Base-by-base conservation (phyloP, 2,797 vertebrate species). In the Sebastes alutus region DNA sequence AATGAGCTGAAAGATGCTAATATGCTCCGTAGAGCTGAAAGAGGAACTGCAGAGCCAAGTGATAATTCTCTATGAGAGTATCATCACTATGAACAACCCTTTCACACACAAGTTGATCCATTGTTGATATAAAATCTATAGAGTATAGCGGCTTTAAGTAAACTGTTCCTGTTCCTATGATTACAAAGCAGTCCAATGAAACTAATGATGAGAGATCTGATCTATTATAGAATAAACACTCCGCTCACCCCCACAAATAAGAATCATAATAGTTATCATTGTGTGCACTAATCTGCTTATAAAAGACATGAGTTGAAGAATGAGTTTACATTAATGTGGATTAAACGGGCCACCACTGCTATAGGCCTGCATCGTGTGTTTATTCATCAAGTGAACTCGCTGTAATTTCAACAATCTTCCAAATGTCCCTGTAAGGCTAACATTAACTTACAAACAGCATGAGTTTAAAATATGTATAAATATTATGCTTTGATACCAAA, bases 141-240 rank as follows among this genome's bases (percentile, higher is more conserved):
- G 4, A 61, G 9, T 5, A 7, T 7, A 62, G 30, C 11, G 30
- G 42, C 42, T 73, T 72, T 55, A 46, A 29, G 29, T 60, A 62
- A 75, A 59, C 42, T 32, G 7, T 78, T 56, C 14, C 13, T 55
- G 38, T 42, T 27, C 38, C 27, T 38, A 13, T 42, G 16, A 55
- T 69, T 27, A 66, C n/a, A 63, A 55, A 54, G 16, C 16, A 12
- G 20, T 67, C 33, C 20, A 22, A 22, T 35, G 25, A 55, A 61
- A 71, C 9, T 25, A 22, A 54, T 20, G 29, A 23, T 25, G 25
- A 52, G 23, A 33, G 7, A 56, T 72, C 27, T 64, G 7, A 56
- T 72, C 27, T 64, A 22, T n/a, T 38, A 9, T 5, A 38, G 56
- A 46, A 29, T 66, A 77, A 81, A 83, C 72, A 76, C 22, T n/a